phyloP scores from a whole-genome alignment of 1,140 invertebrate genomes.

The Ridgeia piscesae region DNA sequence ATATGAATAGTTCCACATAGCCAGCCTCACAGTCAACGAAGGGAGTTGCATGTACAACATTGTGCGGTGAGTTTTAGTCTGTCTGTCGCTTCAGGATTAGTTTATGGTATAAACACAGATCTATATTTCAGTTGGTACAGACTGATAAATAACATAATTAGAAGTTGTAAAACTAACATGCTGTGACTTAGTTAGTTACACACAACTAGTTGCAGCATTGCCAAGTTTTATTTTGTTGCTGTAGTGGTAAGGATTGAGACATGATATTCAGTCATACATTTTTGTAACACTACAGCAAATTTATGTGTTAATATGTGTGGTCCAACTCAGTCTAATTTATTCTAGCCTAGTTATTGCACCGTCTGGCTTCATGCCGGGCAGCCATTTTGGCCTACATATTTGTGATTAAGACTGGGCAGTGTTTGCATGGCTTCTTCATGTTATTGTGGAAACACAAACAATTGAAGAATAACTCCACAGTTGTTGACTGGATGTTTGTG shows the following conservation, averaged over 20 bases:
- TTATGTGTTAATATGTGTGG: not conserved
- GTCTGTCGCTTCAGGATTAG: not conserved
- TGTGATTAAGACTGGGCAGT: not conserved
- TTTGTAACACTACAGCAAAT: not conserved
- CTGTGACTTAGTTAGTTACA: not conserved
- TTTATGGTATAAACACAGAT: not conserved
- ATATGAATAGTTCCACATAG: not conserved
- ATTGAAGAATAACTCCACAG: too few relatives aligned
- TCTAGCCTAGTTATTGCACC: not conserved
- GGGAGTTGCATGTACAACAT: not conserved
- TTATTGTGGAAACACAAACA: too few relatives aligned
- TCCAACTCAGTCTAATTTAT: not conserved
- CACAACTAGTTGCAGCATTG: not conserved
- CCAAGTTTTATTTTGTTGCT: not conserved
- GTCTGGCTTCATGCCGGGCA: not conserved
- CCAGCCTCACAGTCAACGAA: not conserved
- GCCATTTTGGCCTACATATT: constrained; percentile 5
- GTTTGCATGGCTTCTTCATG: too few relatives aligned
- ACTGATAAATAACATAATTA: not conserved
- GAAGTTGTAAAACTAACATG: not conserved
- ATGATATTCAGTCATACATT: not conserved
- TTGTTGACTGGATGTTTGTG: not conserved
- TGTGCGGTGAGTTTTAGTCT: not conserved
- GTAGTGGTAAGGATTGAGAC: not conserved
- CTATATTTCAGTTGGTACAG: not conserved